Conservation (phyloP, 2,797 vertebrate species). For the Schizothorax lantsangensis region DNA sequence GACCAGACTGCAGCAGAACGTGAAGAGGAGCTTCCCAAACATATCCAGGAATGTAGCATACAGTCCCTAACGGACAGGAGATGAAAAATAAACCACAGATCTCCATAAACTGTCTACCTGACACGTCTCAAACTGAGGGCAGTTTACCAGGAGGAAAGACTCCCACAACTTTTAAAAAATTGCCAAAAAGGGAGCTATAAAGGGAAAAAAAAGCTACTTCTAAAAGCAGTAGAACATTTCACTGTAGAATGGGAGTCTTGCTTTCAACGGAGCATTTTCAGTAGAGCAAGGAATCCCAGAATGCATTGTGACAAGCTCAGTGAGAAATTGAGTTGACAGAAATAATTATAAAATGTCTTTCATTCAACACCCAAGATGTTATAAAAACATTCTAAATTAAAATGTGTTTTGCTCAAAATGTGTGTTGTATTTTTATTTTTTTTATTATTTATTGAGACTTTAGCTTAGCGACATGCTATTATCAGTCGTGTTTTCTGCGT, state of each 20-base stretch:
- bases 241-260: background rate
- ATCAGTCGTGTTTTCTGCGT: background rate
- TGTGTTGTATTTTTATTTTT: background rate
- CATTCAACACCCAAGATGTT: background rate
- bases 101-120: slow-evolving; percentile 1
- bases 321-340: too few relatives aligned
- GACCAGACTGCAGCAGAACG: slow-evolving; percentile 51
- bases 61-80: background rate
- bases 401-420: background rate
- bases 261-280: background rate
- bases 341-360: background rate
- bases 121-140: background rate
- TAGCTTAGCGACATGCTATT: background rate
- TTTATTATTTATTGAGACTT: background rate
- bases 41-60: slow-evolving; percentile 68
- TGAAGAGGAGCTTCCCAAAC: slow-evolving; percentile 70
- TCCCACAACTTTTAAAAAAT: background rate
- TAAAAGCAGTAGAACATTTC: background rate
- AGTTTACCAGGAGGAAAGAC: background rate
- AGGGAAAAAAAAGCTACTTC: background rate
- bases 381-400: background rate
- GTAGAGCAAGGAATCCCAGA: background rate
- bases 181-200: background rate
- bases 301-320: background rate
- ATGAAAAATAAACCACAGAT: slow-evolving; percentile 1